Percentiles rank a stretch among this genome's conserved stretches.
Evolutionary conservation across 2,888 invertebrate species (phyloP).

Genomic region (Eupithecia centaureata): DNA sequence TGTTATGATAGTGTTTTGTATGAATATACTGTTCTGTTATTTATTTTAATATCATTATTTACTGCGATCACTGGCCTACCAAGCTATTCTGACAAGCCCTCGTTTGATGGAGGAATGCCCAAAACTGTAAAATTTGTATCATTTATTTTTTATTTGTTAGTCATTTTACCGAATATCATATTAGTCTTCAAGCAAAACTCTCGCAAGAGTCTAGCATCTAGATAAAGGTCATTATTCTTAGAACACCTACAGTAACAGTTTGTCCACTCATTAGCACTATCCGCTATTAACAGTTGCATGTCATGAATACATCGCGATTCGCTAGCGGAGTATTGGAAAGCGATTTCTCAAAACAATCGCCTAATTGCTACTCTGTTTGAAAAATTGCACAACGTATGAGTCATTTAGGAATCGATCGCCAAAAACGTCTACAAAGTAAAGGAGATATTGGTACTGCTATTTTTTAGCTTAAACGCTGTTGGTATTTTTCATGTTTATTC

Average conservation of each 20-base stretch:
- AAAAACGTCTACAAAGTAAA: background rate
- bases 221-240: background rate
- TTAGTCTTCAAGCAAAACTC: background rate
- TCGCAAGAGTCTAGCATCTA: background rate
- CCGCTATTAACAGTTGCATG: conserved; percentile 7
- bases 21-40: too few relatives aligned
- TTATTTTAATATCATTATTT: too few relatives aligned
- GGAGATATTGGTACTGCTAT: background rate
- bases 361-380: conserved; percentile 3
- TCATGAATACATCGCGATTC: background rate
- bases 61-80: too few relatives aligned
- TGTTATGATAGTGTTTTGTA: too few relatives aligned
- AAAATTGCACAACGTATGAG: background rate
- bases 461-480: too few relatives aligned
- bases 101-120: too few relatives aligned
- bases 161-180: background rate
- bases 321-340: conserved; percentile 9
- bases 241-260: background rate
- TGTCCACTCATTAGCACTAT: background rate
- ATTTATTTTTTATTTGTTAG: too few relatives aligned
- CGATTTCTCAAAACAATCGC: conserved; percentile 14
- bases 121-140: too few relatives aligned
- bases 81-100: too few relatives aligned
- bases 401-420: background rate
- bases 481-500: too few relatives aligned